Evolutionary conservation across 2,113 vertebrate genomes (phyloP).

Genomic region (Tragelaphus imberbis): DNA sequence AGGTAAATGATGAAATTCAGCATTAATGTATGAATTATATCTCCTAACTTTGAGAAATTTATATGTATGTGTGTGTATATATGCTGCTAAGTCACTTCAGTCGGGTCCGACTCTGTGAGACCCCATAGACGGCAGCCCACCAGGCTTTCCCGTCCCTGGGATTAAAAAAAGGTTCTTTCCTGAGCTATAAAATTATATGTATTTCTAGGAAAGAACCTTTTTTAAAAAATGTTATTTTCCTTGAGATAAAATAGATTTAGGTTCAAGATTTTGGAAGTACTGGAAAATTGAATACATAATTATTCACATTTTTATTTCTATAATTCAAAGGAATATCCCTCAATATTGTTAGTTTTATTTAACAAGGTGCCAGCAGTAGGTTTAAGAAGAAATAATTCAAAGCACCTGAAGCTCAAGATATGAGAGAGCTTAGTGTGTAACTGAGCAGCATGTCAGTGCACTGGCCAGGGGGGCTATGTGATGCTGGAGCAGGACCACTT

Average conservation of each 20-base stretch:
- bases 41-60: background rate
- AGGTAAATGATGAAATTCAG: background rate
- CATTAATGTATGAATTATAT: background rate
- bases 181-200: too few relatives aligned
- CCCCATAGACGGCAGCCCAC: too few relatives aligned
- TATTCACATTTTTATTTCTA: background rate
- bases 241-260: background rate
- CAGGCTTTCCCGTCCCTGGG: too few relatives aligned
- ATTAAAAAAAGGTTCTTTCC: too few relatives aligned
- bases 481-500: conserved; percentile 26
- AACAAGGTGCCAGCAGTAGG: background rate
- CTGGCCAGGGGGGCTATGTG: background rate
- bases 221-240: background rate
- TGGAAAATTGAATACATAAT: background rate
- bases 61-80: background rate
- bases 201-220: background rate
- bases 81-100: too few relatives aligned
- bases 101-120: too few relatives aligned
- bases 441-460: background rate
- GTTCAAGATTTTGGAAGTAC: conserved; percentile 34
- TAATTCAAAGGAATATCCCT: background rate
- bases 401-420: conserved; percentile 7
- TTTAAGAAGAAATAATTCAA: conserved; percentile 31
- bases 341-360: conserved; percentile 32
- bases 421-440: conserved; percentile 41